Evolutionary conservation across 2,888 invertebrate genomes (phyloP).

Genomic region (Ornithoptera alexandrae): DNA sequence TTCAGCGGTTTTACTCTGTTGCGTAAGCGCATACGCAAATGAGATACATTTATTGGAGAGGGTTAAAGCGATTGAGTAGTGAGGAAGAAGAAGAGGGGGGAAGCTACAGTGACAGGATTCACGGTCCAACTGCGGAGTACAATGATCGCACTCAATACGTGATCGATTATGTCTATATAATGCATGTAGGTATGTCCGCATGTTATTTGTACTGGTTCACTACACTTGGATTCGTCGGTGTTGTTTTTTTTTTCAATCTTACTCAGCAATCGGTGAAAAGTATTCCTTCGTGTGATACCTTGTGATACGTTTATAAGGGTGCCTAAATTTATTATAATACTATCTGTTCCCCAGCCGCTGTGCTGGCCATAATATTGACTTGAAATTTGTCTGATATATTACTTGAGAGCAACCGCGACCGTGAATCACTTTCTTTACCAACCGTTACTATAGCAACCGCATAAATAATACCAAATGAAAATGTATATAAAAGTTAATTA

Average conservation of each 20-base stretch:
- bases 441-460: no score
- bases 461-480: no score
- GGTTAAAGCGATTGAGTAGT: slow-evolving; percentile 35
- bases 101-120: slow-evolving; percentile 71
- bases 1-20: slow-evolving; percentile 67
- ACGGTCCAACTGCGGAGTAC: slow-evolving; percentile 75
- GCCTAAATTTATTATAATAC: no score
- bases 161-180: slow-evolving; percentile 73
- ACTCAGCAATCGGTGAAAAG: neutral
- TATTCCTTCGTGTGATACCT: no score
- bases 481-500: no score
- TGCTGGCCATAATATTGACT: no score
- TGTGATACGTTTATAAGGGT: no score
- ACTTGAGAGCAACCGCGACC: no score
- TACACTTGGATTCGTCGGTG: slow-evolving; percentile 10
- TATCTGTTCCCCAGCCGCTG: no score
- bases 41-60: slow-evolving; percentile 65
- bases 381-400: no score
- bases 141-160: slow-evolving; percentile 76
- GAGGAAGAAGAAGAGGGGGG: slow-evolving; percentile 42
- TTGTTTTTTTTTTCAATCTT: slow-evolving; percentile 23
- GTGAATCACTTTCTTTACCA: no score
- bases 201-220: slow-evolving; percentile 33
- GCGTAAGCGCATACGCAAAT: slow-evolving; percentile 75
- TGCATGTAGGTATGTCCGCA: slow-evolving; percentile 43